Conservation (phyloP, 1,140 invertebrate species). For the Philaenus spumarius region DNA sequence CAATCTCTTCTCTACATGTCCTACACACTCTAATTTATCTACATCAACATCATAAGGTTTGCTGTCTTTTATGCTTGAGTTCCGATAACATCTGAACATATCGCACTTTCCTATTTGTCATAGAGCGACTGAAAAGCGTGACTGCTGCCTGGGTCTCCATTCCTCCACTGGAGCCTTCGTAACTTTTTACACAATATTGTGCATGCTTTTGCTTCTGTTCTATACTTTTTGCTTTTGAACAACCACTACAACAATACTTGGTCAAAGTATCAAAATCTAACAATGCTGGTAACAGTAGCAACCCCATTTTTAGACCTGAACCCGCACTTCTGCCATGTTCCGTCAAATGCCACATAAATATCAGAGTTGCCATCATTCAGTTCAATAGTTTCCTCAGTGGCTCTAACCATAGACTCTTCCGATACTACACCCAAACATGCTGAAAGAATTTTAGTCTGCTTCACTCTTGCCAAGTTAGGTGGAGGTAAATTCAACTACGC, state of each 20-base stretch:
- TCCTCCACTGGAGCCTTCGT: constrained; percentile 1
- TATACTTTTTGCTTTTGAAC: background rate
- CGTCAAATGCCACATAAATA: constrained; percentile 5
- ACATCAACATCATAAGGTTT: constrained; percentile 17
- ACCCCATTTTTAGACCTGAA: constrained; percentile 2
- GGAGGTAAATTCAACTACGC: background rate
- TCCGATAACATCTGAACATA: constrained; percentile 1
- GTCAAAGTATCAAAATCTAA: background rate
- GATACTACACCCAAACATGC: background rate
- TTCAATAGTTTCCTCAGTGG: constrained; percentile 5
- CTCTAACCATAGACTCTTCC: constrained; percentile 4
- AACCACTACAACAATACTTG: background rate
- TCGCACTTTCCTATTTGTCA: background rate
- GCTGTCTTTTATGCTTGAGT: background rate
- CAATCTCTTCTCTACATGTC: constrained; percentile 13
- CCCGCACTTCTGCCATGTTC: constrained; percentile 8
- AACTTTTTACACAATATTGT: constrained; percentile 5
- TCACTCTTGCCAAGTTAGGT: background rate
- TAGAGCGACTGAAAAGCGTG: background rate
- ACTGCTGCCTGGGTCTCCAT: background rate
- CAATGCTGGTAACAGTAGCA: constrained; percentile 1
- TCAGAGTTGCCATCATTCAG: background rate
- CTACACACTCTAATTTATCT: constrained; percentile 14
- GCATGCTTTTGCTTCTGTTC: constrained; percentile 8
- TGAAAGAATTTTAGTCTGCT: background rate